Conservation (phyloP, 2,113 vertebrate species). For the Cyanoliseus patagonus region DNA sequence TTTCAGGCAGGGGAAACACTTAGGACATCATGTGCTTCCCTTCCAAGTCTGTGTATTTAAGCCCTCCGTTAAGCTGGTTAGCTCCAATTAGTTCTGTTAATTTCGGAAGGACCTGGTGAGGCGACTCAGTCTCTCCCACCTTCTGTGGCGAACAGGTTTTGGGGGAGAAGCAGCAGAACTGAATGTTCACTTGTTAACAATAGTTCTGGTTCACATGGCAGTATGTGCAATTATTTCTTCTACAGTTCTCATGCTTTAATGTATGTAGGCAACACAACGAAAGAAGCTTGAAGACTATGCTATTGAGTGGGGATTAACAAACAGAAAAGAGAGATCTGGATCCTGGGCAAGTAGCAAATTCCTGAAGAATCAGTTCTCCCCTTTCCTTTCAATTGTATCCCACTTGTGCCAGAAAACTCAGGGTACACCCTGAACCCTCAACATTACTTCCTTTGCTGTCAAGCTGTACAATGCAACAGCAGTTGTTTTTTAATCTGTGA, state of each 20-base stretch:
- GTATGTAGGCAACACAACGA: not conserved
- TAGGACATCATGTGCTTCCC: not conserved
- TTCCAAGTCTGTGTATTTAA: not conserved
- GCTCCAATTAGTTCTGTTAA: not conserved
- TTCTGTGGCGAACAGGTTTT: not conserved
- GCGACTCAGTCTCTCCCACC: not conserved
- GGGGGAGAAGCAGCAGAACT: not conserved
- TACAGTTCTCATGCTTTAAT: not conserved
- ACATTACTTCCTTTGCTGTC: not conserved
- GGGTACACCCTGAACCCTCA: not conserved
- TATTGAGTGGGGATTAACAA: not conserved
- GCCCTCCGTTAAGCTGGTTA: not conserved
- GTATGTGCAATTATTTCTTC: not conserved
- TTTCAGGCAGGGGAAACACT: not conserved
- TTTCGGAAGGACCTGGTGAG: not conserved
- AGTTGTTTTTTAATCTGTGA: not conserved
- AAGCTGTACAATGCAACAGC: not conserved
- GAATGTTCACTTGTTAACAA: not conserved
- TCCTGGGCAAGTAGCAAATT: not conserved
- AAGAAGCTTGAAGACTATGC: not conserved
- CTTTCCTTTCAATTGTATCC: not conserved
- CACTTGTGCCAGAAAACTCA: not conserved
- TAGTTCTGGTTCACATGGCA: not conserved
- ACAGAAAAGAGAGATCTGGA: not conserved
- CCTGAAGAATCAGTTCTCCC: not conserved